Conservation (phyloP, 2,113 vertebrate genomes). For the Oxygymnocypris stewartii region DNA sequence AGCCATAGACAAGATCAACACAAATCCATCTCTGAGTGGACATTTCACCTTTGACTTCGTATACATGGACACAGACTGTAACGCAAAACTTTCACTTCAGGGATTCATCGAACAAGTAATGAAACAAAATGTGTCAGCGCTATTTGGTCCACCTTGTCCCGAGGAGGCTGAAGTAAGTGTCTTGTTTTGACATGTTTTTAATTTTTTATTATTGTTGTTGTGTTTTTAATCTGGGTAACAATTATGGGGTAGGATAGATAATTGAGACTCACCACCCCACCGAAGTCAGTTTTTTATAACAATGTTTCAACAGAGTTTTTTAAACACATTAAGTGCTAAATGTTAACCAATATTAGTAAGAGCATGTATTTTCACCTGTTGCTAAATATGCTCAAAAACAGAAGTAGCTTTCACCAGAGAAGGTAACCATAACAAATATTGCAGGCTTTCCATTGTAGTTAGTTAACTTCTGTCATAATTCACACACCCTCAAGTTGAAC, state of each 20-base stretch:
- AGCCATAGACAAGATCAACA: conserved; percentile 76
- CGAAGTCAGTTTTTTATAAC: background rate
- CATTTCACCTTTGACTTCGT: conserved; percentile 77
- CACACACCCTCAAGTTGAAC: too few species aligned
- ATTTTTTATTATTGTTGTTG: background rate
- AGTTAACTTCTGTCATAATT: too few species aligned
- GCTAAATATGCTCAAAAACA: background rate
- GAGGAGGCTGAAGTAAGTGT: conserved; percentile 78
- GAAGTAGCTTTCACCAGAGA: background rate
- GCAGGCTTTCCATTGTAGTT: too few species aligned
- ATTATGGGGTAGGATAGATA: too few species aligned
- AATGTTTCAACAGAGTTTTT: background rate
- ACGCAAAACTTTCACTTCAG: conserved; percentile 71
- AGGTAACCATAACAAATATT: background rate
- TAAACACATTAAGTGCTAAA: background rate
- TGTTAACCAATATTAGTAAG: too few species aligned
- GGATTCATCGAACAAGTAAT: conserved; percentile 77
- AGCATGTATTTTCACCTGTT: background rate
- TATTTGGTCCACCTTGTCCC: conserved; percentile 79
- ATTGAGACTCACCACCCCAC: background rate
- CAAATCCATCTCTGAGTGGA: conserved; percentile 63
- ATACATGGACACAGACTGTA: conserved; percentile 73
- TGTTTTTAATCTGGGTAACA: too few species aligned
- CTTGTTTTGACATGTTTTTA: background rate
- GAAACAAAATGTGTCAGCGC: conserved; percentile 72